Conservation (phyloP, 2,797 vertebrate species). For the Thamnophis elegans region DNA sequence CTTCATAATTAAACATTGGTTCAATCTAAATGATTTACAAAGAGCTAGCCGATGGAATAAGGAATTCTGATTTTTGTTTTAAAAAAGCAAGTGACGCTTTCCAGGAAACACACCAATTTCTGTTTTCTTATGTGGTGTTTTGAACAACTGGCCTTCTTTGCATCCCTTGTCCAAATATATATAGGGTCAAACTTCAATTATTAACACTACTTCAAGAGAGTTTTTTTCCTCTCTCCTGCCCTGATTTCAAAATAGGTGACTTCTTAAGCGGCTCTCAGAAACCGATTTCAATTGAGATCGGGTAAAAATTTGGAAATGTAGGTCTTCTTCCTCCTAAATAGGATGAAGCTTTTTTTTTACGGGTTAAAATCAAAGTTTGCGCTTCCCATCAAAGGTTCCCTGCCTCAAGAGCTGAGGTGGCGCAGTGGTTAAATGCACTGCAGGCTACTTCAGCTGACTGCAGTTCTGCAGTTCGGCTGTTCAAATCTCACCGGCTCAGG, state of each 20-base stretch:
- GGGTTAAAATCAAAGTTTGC: not conserved
- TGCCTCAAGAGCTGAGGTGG: no score
- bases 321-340: not conserved
- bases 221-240: no score
- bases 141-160: constrained; percentile 8
- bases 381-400: not conserved
- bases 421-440: no score
- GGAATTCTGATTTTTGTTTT: not conserved
- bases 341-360: not conserved
- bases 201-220: not conserved
- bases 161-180: not conserved
- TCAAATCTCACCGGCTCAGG: no score
- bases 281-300: not conserved
- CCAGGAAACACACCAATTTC: constrained; percentile 10
- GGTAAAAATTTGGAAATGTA: not conserved
- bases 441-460: no score
- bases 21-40: not conserved
- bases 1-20: not conserved
- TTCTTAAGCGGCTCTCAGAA: not conserved
- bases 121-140: not conserved
- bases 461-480: no score
- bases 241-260: not conserved
- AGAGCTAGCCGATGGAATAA: not conserved
- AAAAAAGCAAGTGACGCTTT: not conserved
- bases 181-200: constrained; percentile 38